Evolutionary conservation across 35 echinoderm and acorn worm genomes (phyloP).

Genomic region (Lytechinus variegatus): DNA sequence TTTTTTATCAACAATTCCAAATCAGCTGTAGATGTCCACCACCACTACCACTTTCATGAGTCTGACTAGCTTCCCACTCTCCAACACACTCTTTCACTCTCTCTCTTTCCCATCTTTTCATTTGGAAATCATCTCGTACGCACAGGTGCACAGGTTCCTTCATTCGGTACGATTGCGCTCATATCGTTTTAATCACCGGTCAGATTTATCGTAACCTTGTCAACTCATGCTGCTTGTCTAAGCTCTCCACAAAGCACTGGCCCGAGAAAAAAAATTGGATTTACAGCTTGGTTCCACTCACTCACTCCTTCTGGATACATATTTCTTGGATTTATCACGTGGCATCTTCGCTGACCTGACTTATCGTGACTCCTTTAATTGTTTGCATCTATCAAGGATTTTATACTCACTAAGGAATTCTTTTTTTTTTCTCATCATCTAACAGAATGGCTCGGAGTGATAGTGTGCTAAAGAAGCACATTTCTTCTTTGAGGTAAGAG

Average conservation of each 20-base stretch:
- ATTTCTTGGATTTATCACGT: constrained; percentile 47
- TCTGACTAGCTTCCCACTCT: constrained; percentile 19
- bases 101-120: constrained; percentile 27
- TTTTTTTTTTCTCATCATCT: not conserved
- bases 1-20: not conserved
- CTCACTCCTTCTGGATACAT: not conserved
- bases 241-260: constrained; percentile 3
- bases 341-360: not conserved
- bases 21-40: not conserved
- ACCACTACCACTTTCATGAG: not conserved
- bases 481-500: constrained; percentile 20
- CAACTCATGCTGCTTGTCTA: constrained; percentile 8
- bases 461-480: not conserved
- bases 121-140: constrained; percentile 19
- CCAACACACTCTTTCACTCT: constrained; percentile 36
- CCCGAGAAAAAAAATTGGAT: not conserved
- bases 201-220: constrained; percentile 36
- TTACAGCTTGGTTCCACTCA: not conserved
- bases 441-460: not conserved
- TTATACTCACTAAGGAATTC: not conserved
- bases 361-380: not conserved
- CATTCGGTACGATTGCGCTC: constrained; percentile 15
- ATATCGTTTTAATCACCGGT: constrained; percentile 40
- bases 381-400: constrained; percentile 2
- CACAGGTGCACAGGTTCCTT: constrained; percentile 34